Evolutionary conservation across 2,797 vertebrate species (phyloP).

Genomic region (Columba guinea): DNA sequence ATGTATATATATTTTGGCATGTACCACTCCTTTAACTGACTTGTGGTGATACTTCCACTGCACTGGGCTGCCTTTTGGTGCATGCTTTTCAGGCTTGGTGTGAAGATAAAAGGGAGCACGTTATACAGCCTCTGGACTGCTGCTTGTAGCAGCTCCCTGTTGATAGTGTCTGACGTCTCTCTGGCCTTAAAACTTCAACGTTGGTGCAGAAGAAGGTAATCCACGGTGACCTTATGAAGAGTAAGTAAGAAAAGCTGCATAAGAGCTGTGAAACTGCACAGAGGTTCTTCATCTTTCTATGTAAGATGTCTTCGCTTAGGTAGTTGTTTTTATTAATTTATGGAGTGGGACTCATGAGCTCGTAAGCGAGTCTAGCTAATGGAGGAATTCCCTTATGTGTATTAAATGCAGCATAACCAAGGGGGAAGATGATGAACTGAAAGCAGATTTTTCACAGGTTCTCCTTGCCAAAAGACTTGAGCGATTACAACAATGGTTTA

Average conservation of each 20-base stretch:
- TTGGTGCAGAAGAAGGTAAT: not conserved
- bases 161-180: not conserved
- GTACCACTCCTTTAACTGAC: not conserved
- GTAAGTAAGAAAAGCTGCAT: not conserved
- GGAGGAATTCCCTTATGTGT: not conserved
- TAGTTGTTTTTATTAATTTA: not conserved
- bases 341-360: not conserved
- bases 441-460: not conserved
- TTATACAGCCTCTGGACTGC: not conserved
- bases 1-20: not conserved
- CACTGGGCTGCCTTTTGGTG: not conserved
- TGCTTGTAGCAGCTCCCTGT: not conserved
- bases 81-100: not conserved
- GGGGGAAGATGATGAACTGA: not conserved
- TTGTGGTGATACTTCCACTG: not conserved
- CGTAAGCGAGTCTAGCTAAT: not conserved
- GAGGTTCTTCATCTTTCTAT: not conserved
- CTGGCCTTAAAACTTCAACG: not conserved
- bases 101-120: not conserved
- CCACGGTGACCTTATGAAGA: not conserved
- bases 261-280: not conserved
- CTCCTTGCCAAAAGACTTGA: not conserved
- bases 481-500: not conserved
- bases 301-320: not conserved
- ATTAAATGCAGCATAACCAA: not conserved